Evolutionary conservation across 2,113 vertebrate species (phyloP), one percentile per base, ranked within the genome.

Genomic region (Equus quagga): DNA sequence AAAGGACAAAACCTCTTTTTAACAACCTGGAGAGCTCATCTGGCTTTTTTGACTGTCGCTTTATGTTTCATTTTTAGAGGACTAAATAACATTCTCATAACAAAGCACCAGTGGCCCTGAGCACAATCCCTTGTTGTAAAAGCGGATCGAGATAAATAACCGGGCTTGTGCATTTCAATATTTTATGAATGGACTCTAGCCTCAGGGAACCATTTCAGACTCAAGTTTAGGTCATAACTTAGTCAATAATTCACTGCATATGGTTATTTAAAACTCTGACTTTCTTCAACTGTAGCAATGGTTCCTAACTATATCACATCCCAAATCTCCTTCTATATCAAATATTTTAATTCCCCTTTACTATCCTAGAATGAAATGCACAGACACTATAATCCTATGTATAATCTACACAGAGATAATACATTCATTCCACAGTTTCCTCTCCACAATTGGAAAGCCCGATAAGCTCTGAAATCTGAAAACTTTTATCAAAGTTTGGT

Each of bases 131-230:
- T 70, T 89, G 78, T 54, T 91, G 75, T 94, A 87, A 88, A 96
- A 84, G n/a, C 56, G 54, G 31, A 31, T 72, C 10, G 33, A 92
- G 51, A 82, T 62, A 84, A 97, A 92, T 76, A 90, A 81, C 31
- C 56, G 46, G 26, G 41, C 13, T 80, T 84, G 12, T 82, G 56
- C 26, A n/a, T 78, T 94, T 98, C 60, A 72, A 73, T 94, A 88
- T 92, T 96, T 96, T 96, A 88, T 92, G 87, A 96, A 96, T 88
- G 75, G 24, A 33, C 33, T 78, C 23, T 44, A 85, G 73, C 54
- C 91, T 90, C 70, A 67, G 51, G 92, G 65, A 97, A 81, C 24
- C 26, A 19, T 87, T 93, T 97, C 36, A 94, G 36, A 76, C 24
- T 76, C 17, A 64, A 31, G 24, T 70, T 26, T 80, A 58, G 54